A percentile compares a stretch with the other conserved stretches of the same genome.
These are phyloP conservation scores for Callimorpha dominula DNA, from an alignment of 2,888 invertebrate species.

Conservation along the genomic window DNA sequence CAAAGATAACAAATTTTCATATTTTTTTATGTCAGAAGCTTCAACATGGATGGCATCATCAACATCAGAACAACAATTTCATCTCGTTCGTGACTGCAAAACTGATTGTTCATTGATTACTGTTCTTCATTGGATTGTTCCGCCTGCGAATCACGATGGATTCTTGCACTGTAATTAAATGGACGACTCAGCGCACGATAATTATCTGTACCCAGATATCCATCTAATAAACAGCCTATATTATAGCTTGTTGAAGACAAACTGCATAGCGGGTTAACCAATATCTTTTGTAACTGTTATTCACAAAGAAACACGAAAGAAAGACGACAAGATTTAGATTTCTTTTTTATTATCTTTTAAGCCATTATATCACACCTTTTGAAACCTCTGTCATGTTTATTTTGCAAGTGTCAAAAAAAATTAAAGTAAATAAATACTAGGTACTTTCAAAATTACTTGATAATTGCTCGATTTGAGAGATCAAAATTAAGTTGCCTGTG, in stretches of 20 bases:
- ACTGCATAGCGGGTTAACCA: conserved; percentile 17
- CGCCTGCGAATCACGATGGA: conserved; percentile 52
- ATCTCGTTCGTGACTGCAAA: conserved; percentile 67
- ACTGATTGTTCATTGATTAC: conserved; percentile 61
- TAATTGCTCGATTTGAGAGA: no score
- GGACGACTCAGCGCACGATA: conserved; percentile 50
- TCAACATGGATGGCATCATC: conserved; percentile 42
- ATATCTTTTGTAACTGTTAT: conserved; percentile 26
- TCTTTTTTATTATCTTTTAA: conserved; percentile 24
- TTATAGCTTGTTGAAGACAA: conserved; percentile 17
- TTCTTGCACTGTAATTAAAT: conserved; percentile 58
- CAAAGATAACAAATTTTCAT: no score
- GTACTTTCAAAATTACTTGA: no score
- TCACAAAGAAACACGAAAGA: conserved; percentile 17
- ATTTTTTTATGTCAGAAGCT: conserved; percentile 16
- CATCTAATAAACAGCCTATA: conserved; percentile 19
- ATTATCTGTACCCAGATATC: conserved; percentile 24
- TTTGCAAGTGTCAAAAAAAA: conserved; percentile 8
- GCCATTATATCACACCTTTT: conserved; percentile 25
- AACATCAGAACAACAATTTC: conserved; percentile 54
- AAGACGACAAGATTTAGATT: conserved; percentile 11
- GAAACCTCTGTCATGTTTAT: conserved; percentile 7
- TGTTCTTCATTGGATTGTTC: conserved; percentile 60
- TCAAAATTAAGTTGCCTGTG: no score
- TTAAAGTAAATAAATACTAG: no score